Conservation (phyloP, 1,140 invertebrate species). For the Bombus pascuorum region DNA sequence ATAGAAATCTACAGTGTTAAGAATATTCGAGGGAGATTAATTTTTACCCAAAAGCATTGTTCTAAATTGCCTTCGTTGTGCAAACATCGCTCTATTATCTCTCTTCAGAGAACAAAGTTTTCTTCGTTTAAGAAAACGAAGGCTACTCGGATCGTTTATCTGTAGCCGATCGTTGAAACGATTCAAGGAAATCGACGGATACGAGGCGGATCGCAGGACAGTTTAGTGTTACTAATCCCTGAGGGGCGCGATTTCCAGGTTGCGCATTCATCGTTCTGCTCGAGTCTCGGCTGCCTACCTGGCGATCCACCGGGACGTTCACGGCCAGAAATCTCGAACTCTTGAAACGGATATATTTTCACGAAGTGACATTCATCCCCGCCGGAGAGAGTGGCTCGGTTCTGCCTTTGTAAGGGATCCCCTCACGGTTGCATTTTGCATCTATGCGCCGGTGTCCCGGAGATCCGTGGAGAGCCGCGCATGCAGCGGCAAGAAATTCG, state of each 20-base stretch:
- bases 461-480: slow-evolving; percentile 40
- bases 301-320: slow-evolving; percentile 6
- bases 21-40: not conserved
- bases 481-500: slow-evolving; percentile 78
- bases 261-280: slow-evolving; percentile 33
- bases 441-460: slow-evolving; percentile 63
- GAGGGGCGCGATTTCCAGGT: slow-evolving; percentile 48
- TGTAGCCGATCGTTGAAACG: not conserved
- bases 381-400: slow-evolving; percentile 54
- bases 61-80: not conserved
- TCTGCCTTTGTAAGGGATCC: slow-evolving; percentile 81
- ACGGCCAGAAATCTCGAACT: slow-evolving; percentile 70
- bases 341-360: slow-evolving; percentile 83
- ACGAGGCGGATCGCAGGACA: slow-evolving; percentile 16
- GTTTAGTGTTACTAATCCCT: slow-evolving; percentile 74
- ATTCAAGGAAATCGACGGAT: not conserved
- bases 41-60: not conserved
- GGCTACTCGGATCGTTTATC: slow-evolving; percentile 4
- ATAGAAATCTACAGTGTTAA: not conserved
- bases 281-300: slow-evolving; percentile 32
- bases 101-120: not conserved
- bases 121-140: not conserved
- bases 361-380: slow-evolving; percentile 79
- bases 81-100: not conserved
- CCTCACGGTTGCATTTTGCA: slow-evolving; percentile 76